These are phyloP conservation scores for Campaea margaritaria DNA, from an alignment of 2,888 invertebrate genomes.

Conservation along the genomic window DNA sequence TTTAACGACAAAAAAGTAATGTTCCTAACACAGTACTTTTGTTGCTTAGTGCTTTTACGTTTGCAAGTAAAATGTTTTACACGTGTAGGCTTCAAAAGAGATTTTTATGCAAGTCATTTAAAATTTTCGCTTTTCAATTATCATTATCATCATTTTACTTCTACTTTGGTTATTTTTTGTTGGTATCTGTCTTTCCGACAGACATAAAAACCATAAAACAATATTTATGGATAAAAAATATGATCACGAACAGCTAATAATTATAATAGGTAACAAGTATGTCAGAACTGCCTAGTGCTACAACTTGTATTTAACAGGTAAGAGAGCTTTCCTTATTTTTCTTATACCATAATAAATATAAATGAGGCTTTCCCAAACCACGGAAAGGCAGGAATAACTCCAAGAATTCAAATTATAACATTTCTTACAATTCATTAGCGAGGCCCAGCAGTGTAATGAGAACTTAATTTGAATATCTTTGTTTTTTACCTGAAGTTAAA, in stretches of 20 bases:
- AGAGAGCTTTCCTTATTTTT: too few species aligned
- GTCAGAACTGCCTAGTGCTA: too few species aligned
- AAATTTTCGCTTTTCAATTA: background rate
- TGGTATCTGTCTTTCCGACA: too few species aligned
- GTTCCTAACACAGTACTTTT: slow-evolving; percentile 44
- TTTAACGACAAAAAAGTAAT: slow-evolving; percentile 50
- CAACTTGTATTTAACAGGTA: too few species aligned
- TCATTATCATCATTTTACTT: too few species aligned
- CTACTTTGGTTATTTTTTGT: too few species aligned
- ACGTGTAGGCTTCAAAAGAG: slow-evolving; percentile 26
- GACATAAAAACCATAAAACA: too few species aligned
- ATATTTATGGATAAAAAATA: too few species aligned
- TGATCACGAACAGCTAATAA: too few species aligned
- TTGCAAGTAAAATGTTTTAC: slow-evolving; percentile 38
- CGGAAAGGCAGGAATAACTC: slow-evolving; percentile 22
- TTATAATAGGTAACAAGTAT: too few species aligned
- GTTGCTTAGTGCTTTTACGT: slow-evolving; percentile 41
- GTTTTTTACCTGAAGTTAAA: slow-evolving; percentile 54
- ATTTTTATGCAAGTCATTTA: slow-evolving; percentile 16
- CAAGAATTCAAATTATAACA: slow-evolving; percentile 47
- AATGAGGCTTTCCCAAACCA: background rate
- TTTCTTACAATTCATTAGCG: slow-evolving; percentile 69
- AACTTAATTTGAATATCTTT: slow-evolving; percentile 74
- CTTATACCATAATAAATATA: too few species aligned
- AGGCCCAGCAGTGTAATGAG: slow-evolving; percentile 65